Evolutionary conservation across 2,888 invertebrate genomes (phyloP), one percentile per base, ranked within the genome.

Genomic region (Baronia brevicornis): DNA sequence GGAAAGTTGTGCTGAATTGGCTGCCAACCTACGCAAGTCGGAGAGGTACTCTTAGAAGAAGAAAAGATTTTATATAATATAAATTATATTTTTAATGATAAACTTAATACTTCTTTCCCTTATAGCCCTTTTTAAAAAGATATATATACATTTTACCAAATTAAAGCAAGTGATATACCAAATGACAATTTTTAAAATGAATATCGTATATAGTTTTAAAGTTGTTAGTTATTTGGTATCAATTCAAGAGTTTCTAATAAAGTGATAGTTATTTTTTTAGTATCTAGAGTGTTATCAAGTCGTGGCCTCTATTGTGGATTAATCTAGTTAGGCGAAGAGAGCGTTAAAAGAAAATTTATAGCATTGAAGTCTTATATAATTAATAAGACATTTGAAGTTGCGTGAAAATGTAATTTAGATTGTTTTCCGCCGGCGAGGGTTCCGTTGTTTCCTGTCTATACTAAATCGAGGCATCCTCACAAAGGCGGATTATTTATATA

Each of bases 381-480:
- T 84, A 84, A 84, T 84, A 82, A 84, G 82, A 80, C 84, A 82
- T 82, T 82, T 84, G 80, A 79, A 84, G 84, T 84, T 79, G 82
- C 82, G 82, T 84, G 84, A 84, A 84, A 84, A 84, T 82, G 84
- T 84, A 84, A 84, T 84, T 84, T 84, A 82, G 82, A 84, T 82
- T 84, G 82, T 84, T 82, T 82, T 77, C 65, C 62, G 61, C 57
- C 54, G 61, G 51, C 47, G 70, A 69, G 79, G 80, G 79, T 64
- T 67, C 50, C 57, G 43, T 41, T 45, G 64, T 59, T 75, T 78
- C 78, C 72, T 75, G 73, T 66, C 69, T 69, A 43, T 44, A 52
- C 46, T 33, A 56, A 60, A 69, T 65, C 55, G 55, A 44, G 54
- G 56, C 55, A 49, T 60, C 58, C 48, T 68, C 52, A 80, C 79